Evolutionary conservation across 2,888 invertebrate species (phyloP), one percentile per base, ranked within the genome.

Genomic region (Strigamia maritima): DNA sequence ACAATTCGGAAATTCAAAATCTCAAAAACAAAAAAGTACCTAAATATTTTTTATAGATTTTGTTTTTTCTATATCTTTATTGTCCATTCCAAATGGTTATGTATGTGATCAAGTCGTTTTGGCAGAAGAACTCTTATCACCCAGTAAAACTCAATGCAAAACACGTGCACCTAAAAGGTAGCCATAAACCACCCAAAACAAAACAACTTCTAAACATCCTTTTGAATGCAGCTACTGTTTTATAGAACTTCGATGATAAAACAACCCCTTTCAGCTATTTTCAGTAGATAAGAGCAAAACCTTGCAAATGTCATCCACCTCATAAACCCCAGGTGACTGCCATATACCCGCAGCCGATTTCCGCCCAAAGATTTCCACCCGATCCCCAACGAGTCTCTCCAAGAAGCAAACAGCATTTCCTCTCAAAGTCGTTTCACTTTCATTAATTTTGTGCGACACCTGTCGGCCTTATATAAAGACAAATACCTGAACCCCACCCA

Each of bases 251-350:
- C n/a, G n/a, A n/a, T n/a, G n/a, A n/a, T n/a, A n/a, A n/a, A n/a
- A n/a, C n/a, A n/a, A 19, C 16, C 19, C 19, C 54, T 19, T 26
- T 28, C 12, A 49, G 28, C 28, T 70, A 14, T 70, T 12, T 70
- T 26, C 24, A 26, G 70, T 1, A 22, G 14, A 70, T n/a, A 19
- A 54, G 54, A 19, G 22, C 8, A 54, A 54, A 70, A 70, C 26
- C 70, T 70, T 26, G 26, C 70, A 70, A 14, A 70, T 70, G 70
- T 70, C 70, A 70, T 28, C 28, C 28, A 28, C 70, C 70, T 70
- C 54, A 54, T 54, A 54, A 54, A 54, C 54, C 54, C 70, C 70
- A 70, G 70, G 70, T 70, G 70, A 70, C 70, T 70, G 19, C n/a
- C 44, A 8, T 44, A 4, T 3, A 19, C 22, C 60, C 19, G 12